Conservation (phyloP, 2,113 vertebrate genomes). For the Glareola pratincola region DNA sequence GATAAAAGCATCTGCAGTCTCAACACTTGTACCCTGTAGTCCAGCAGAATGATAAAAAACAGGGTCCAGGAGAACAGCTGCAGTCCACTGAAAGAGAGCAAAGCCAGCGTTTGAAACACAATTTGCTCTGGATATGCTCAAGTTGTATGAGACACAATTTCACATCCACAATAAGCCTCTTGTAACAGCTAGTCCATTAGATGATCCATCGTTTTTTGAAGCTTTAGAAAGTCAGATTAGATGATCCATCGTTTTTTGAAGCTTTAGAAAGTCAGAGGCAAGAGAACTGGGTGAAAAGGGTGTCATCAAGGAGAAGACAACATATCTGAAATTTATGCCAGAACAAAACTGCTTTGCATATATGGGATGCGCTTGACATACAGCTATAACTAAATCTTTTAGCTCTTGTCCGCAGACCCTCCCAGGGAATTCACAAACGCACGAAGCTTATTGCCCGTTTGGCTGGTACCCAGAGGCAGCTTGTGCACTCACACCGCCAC, state of each 20-base stretch:
- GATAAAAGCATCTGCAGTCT: constrained; percentile 39
- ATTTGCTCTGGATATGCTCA: neutral
- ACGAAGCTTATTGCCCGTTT: accelerated
- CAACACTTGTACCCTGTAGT: neutral
- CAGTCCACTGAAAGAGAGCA: neutral
- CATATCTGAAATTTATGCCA: neutral
- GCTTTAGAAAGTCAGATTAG: neutral
- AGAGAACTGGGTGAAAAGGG: neutral
- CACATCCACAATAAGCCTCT: neutral
- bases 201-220: neutral
- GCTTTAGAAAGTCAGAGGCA: neutral
- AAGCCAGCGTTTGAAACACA: neutral
- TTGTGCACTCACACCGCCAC: neutral
- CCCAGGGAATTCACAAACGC: neutral
- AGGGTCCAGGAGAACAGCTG: neutral
- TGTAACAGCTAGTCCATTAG: neutral
- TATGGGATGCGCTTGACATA: neutral
- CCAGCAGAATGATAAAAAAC: neutral
- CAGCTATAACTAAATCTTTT: neutral
- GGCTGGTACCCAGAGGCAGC: neutral
- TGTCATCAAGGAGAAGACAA: neutral
- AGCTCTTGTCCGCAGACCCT: neutral
- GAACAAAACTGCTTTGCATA: neutral
- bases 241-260: neutral
- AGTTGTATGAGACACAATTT: neutral